These are phyloP conservation scores for Anguilla japonica DNA, from an alignment of 2,113 vertebrate genomes.

Conservation along the genomic window DNA sequence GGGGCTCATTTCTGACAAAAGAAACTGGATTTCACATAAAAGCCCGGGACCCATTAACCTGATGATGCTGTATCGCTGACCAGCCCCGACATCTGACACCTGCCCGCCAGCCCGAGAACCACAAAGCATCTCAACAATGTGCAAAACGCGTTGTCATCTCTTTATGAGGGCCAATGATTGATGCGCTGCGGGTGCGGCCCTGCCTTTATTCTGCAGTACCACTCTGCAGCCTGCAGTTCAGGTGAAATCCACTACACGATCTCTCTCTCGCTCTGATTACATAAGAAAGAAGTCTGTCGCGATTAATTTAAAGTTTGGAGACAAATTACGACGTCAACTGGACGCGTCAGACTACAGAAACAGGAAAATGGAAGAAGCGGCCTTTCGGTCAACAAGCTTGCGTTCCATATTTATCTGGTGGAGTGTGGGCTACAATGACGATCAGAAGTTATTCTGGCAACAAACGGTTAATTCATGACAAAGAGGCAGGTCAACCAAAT, in stretches of 20 bases:
- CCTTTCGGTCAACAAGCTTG: too few species aligned
- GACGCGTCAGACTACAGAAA: too few species aligned
- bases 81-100: background rate
- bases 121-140: background rate
- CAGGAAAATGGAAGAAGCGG: too few species aligned
- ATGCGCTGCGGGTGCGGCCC: background rate
- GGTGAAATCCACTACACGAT: background rate
- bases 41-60: slow-evolving; percentile 32
- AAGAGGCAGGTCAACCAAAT: too few species aligned
- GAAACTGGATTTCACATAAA: slow-evolving; percentile 29
- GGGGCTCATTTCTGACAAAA: slow-evolving; percentile 5
- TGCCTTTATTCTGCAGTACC: too few species aligned
- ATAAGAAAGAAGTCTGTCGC: background rate
- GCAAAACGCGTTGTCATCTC: background rate
- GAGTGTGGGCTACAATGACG: too few species aligned
- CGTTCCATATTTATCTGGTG: too few species aligned
- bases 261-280: background rate
- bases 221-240: background rate
- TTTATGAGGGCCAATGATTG: slow-evolving; percentile 12
- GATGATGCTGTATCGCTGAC: background rate
- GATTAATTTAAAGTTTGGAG: background rate
- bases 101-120: slow-evolving; percentile 10
- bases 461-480: too few species aligned
- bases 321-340: background rate
- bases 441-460: too few species aligned